Conservation (phyloP, 1,140 invertebrate genomes). For the Bactericera cockerelli region DNA sequence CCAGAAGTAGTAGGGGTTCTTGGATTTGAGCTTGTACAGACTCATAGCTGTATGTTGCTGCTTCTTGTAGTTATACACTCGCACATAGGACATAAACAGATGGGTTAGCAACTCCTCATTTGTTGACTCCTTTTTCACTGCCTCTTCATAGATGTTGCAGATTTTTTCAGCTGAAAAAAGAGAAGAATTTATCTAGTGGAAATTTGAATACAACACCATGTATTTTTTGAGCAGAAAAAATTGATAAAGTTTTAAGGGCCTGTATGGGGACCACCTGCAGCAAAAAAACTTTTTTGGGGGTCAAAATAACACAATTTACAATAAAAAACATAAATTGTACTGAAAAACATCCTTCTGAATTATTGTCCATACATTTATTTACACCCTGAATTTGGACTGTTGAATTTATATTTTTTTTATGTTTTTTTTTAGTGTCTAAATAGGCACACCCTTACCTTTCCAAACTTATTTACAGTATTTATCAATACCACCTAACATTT, state of each 20-base stretch:
- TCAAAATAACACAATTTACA: no score
- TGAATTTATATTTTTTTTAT: no score
- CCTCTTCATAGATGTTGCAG: constrained; percentile 74
- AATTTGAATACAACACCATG: constrained; percentile 5
- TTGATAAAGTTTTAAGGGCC: background rate
- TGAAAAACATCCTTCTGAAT: no score
- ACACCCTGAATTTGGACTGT: no score
- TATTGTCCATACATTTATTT: no score
- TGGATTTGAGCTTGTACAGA: constrained; percentile 77
- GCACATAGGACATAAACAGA: constrained; percentile 89
- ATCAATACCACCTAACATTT: no score
- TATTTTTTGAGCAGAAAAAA: background rate
- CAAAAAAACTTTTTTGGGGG: no score
- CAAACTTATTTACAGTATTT: no score
- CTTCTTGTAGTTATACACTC: constrained; percentile 74
- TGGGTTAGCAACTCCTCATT: constrained; percentile 87
- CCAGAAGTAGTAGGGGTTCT: constrained; percentile 97
- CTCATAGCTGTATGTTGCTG: constrained; percentile 79
- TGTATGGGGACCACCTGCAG: no score
- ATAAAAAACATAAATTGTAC: no score
- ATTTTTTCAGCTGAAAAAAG: constrained; percentile 63
- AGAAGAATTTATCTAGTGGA: constrained; percentile 13
- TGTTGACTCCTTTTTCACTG: constrained; percentile 62
- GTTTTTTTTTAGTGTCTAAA: no score
- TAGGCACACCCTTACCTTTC: no score